Evolutionary conservation across 2,797 vertebrate genomes (phyloP), one percentile per base, ranked within the genome.

Genomic region (Tiaroga cobitis): DNA sequence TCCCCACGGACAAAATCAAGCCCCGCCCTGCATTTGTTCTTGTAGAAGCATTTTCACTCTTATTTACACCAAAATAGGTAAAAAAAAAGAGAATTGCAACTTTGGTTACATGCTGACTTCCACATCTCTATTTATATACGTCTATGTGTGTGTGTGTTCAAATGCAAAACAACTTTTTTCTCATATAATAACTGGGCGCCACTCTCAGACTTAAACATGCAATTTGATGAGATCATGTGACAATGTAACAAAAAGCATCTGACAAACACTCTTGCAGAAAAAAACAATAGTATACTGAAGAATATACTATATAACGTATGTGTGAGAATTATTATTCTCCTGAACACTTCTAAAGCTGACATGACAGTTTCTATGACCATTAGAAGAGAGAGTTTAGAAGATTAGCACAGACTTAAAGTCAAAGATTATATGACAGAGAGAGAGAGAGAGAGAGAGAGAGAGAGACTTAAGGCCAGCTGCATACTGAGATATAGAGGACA

Each of bases 401-500:
- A 81, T 26, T 29, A 54, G 8, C 16, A 70, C 18, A 39, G 51
- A 59, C 41, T 37, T 73, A 41, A 69, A 43, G 77, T 51, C 63
- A 85, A 72, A 80, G 10, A 39, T 86, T 81, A 81, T 81, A 76
- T 65, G 67, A 49, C 2, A 26, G 49, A 56, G 19, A 54, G 56
- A 63, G 43, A 51, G 43, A 46, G 61, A 75, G 59, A 61, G 39
- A 18, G n/a, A 46, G 16, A 3, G 70, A 19, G 26, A 49, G 10
- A 2, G 59, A 63, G 34, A 54, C 70, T 69, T 80, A 70, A 80
- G 82, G 72, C 63, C 65, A 84, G 78, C 65, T 85, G 43, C 70
- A 85, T 73, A 43, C 32, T 65, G 49, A 88, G 59, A 85, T 61
- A 82, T 75, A 81, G 73, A 56, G 59, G 46, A 18, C 73, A 87